These are phyloP conservation scores for Hylia prasina DNA, from an alignment of 2,113 vertebrate genomes.

Conservation along the genomic window DNA sequence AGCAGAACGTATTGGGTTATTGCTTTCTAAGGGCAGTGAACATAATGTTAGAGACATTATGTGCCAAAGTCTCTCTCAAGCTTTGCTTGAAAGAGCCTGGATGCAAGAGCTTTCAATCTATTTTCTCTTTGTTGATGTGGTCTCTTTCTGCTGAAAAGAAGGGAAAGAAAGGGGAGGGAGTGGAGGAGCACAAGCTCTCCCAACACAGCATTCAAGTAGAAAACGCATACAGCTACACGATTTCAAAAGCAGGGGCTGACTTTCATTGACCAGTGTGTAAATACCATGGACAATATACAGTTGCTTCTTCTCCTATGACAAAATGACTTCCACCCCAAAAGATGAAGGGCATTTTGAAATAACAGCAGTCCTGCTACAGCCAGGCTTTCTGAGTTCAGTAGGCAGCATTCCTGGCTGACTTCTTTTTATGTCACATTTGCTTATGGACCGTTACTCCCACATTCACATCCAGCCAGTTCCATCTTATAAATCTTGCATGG, in stretches of 20 bases:
- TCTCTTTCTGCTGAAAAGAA: slow-evolving; percentile 48
- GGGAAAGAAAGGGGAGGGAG: background rate
- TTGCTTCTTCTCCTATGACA: background rate
- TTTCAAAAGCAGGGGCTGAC: background rate
- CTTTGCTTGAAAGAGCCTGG: slow-evolving; percentile 53
- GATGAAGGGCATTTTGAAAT: background rate
- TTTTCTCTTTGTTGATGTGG: slow-evolving; percentile 47
- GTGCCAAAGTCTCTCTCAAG: slow-evolving; percentile 51
- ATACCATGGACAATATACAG: background rate
- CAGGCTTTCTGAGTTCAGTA: background rate
- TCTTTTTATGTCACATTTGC: slow-evolving; percentile 35
- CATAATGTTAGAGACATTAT: slow-evolving; percentile 42
- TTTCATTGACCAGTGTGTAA: background rate
- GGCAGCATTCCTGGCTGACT: background rate
- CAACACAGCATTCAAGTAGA: slow-evolving; percentile 22
- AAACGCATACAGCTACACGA: background rate
- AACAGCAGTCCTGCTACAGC: background rate
- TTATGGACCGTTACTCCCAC: slow-evolving; percentile 39
- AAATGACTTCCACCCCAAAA: background rate
- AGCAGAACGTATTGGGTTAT: slow-evolving; percentile 56
- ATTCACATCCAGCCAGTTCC: slow-evolving; percentile 19
- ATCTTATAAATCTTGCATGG: slow-evolving; percentile 28
- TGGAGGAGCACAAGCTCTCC: background rate
- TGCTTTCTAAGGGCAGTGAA: slow-evolving; percentile 63
- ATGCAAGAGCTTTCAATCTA: slow-evolving; percentile 43